Conservation (phyloP, 1,140 invertebrate species). For the Drosophila ogumai region DNA sequence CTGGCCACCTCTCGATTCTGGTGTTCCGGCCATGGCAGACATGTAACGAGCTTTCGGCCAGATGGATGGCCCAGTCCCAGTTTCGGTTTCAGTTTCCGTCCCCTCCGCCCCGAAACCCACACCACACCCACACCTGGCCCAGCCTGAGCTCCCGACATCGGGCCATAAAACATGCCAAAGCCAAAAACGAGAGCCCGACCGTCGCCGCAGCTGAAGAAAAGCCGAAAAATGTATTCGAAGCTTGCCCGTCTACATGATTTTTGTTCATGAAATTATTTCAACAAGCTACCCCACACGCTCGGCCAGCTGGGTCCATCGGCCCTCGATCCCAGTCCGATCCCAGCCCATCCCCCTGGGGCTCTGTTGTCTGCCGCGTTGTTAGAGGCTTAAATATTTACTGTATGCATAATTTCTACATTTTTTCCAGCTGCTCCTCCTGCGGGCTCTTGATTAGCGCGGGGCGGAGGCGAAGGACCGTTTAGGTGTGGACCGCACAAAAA, state of each 20-base stretch:
- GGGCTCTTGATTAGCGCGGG: constrained; percentile 58
- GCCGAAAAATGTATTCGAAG: constrained; percentile 39
- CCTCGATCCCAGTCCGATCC: background rate
- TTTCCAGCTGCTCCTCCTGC: constrained; percentile 10
- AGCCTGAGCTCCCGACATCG: constrained; percentile 56
- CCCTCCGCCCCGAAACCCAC: background rate
- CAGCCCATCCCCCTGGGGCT: constrained; percentile 1
- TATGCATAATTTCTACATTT: constrained; percentile 78
- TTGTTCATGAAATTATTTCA: constrained; percentile 79
- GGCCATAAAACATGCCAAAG: constrained; percentile 75
- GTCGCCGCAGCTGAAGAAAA: constrained; percentile 9
- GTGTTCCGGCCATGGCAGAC: constrained; percentile 69
- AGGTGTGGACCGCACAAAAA: constrained; percentile 7
- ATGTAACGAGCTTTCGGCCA: constrained; percentile 79
- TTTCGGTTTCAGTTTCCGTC: constrained; percentile 22
- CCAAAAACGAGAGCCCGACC: constrained; percentile 13
- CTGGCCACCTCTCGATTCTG: constrained; percentile 31
- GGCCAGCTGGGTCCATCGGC: constrained; percentile 42
- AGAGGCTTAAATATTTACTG: constrained; percentile 79
- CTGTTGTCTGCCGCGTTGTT: constrained; percentile 71
- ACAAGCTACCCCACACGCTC: constrained; percentile 29
- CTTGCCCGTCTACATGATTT: constrained; percentile 68
- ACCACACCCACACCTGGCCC: constrained; percentile 30
- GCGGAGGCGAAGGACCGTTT: constrained; percentile 40
- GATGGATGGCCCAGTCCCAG: constrained; percentile 68